A percentile compares a stretch with the other conserved stretches of the same genome.
Conservation (phyloP, 2,797 vertebrate species). For the Intellagama lesueurii region DNA sequence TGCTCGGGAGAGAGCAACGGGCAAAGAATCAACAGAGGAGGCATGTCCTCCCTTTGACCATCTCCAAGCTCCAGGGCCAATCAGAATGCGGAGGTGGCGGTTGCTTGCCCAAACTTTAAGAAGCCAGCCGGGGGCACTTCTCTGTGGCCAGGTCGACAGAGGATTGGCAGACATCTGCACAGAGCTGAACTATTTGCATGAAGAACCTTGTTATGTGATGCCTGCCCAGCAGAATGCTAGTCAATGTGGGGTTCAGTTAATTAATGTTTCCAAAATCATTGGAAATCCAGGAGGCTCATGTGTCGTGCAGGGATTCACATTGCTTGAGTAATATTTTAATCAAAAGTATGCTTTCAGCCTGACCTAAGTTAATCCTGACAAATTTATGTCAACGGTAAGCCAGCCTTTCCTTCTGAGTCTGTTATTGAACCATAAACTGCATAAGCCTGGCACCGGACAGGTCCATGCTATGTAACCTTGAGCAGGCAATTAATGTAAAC, state of each 20-base stretch:
- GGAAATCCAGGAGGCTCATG: slow-evolving; percentile 26
- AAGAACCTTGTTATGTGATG: background rate
- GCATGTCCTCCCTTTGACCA: no score
- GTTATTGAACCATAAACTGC: background rate
- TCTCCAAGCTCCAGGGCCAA: background rate
- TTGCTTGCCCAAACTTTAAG: no score
- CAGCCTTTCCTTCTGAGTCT: background rate
- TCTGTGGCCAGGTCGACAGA: background rate
- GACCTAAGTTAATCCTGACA: background rate
- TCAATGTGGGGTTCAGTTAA: background rate
- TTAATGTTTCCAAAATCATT: slow-evolving; percentile 19
- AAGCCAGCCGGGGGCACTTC: no score
- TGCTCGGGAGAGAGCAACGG: background rate
- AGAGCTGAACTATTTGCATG: background rate
- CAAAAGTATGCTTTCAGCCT: no score
- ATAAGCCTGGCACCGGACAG: background rate
- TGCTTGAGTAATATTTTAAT: background rate
- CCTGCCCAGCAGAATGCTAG: background rate
- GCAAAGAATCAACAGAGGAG: background rate
- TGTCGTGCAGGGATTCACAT: slow-evolving; percentile 3
- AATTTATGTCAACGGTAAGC: background rate
- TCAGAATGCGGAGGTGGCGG: background rate
- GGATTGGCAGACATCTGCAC: background rate
- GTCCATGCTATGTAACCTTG: background rate
- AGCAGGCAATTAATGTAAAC: slow-evolving; percentile 32